phyloP scores from a whole-genome alignment of 1,140 invertebrate species.

The Halyomorpha halys region DNA sequence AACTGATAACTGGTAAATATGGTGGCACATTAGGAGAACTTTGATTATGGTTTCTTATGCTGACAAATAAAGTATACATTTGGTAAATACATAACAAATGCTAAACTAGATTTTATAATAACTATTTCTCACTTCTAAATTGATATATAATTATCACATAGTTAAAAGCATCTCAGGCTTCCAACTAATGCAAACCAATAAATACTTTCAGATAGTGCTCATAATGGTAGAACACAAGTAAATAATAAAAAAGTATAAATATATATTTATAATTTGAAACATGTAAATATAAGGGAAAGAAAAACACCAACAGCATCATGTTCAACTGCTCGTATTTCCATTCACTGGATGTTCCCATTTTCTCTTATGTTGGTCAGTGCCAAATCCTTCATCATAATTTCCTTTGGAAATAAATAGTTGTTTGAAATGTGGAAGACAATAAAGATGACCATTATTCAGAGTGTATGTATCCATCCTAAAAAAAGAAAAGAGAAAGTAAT shows the following conservation, averaged over 20 bases:
- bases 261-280: not conserved
- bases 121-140: slow-evolving; percentile 3
- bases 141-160: slow-evolving; percentile 17
- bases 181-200: slow-evolving; percentile 1
- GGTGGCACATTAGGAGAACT: slow-evolving; percentile 12
- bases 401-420: slow-evolving; percentile 73
- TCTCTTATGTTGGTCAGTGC: slow-evolving; percentile 50
- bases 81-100: slow-evolving; percentile 9
- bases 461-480: slow-evolving; percentile 65
- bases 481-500: slow-evolving; percentile 1
- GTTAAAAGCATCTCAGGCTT: not conserved
- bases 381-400: slow-evolving; percentile 74
- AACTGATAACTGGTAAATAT: not conserved
- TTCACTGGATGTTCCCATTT: slow-evolving; percentile 40
- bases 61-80: not conserved
- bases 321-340: slow-evolving; percentile 13
- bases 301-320: not conserved
- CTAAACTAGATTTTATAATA: not conserved
- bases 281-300: not conserved
- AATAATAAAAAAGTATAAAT: slow-evolving; percentile 8
- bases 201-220: not conserved
- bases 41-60: slow-evolving; percentile 10
- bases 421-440: slow-evolving; percentile 70
- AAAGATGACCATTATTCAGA: slow-evolving; percentile 60
- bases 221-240: not conserved